Conservation (phyloP, 2,888 invertebrate species). For the Pseudococcus jackbeardsleyi region DNA sequence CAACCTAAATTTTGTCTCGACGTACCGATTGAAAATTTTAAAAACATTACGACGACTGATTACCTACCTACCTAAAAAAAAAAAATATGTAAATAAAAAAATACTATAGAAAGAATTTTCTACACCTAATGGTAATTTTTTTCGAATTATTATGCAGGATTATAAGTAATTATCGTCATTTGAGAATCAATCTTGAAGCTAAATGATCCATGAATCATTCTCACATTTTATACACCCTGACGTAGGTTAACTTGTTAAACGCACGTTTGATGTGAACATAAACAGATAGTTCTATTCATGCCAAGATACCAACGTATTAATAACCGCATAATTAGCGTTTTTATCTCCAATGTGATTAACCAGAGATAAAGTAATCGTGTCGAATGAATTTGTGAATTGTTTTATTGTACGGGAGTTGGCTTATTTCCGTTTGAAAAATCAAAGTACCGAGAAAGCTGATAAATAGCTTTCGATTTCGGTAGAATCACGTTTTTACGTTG, state of each 20-base stretch:
- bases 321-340: neutral
- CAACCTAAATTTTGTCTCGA: neutral
- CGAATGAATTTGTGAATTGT: neutral
- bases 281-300: neutral
- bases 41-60: too few species aligned
- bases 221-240: neutral
- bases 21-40: too few species aligned
- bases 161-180: neutral
- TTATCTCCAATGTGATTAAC: neutral
- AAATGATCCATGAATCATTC: neutral
- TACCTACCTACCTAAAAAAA: too few species aligned
- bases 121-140: too few species aligned
- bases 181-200: neutral
- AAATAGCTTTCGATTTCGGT: too few species aligned
- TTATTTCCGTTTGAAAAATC: neutral
- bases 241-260: neutral
- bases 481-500: too few species aligned
- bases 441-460: neutral
- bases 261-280: neutral
- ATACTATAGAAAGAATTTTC: too few species aligned
- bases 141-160: neutral
- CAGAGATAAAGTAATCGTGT: neutral
- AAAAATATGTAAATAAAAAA: too few species aligned
- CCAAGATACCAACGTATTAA: neutral
- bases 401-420: neutral